These are phyloP conservation scores for Laodelphax striatellus DNA, from an alignment of 1,140 invertebrate species.

Conservation along the genomic window DNA sequence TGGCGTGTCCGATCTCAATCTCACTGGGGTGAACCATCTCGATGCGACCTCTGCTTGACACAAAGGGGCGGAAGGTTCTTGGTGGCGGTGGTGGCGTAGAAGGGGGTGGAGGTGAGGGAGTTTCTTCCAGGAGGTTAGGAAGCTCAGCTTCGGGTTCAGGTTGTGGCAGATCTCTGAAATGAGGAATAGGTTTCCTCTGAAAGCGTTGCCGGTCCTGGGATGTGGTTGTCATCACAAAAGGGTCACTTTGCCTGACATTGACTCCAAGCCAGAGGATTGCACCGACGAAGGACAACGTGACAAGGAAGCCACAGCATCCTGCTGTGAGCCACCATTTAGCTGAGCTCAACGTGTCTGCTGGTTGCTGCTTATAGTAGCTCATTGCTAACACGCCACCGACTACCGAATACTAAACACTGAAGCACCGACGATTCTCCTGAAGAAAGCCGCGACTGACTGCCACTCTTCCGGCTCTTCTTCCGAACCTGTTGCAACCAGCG, in stretches of 20 bases:
- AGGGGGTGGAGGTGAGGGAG: neutral
- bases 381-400: no score
- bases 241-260: conserved; percentile 1
- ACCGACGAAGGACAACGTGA: conserved; percentile 22
- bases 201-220: neutral
- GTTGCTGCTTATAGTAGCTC: no score
- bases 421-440: no score
- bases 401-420: no score
- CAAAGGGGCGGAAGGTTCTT: neutral
- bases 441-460: no score
- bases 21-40: neutral
- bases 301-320: conserved; percentile 18
- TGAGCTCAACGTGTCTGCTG: neutral
- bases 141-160: neutral
- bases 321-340: conserved; percentile 24
- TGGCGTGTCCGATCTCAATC: neutral
- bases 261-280: conserved; percentile 24
- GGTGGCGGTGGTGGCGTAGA: neutral
- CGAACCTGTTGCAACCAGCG: no score
- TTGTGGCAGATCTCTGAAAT: neutral
- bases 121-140: neutral
- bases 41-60: neutral
- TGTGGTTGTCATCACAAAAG: neutral
- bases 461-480: no score
- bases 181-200: neutral